Base-by-base conservation (phyloP, 2,113 vertebrate genomes). In the Globicephala melas region DNA sequence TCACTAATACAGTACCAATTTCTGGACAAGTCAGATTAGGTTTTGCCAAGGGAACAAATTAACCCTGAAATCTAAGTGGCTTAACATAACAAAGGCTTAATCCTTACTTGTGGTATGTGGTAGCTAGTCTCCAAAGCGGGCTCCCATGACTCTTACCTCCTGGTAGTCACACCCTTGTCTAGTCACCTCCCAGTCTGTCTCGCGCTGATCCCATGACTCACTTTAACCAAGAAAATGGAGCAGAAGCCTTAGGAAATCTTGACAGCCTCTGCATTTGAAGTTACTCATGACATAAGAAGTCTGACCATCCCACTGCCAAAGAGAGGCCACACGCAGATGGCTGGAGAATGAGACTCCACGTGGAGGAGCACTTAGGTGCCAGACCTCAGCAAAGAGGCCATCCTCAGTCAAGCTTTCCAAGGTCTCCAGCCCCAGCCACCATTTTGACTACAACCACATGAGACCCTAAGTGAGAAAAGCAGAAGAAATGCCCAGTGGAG, bases 11-110 rank as follows among this genome's bases (percentile, higher is more conserved):
- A 90, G 74, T 18, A 85, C 33, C 53, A 44, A 70, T 95, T 95
- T 90, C 55, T 92, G 58, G 31, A 71, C 73, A 83, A 94, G 44
- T 96, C 87, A 79, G 53, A 89, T 74, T 95, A 95, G 60, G 18
- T 97, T 96, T 96, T 92, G 18, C 74, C 91, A 87, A 93, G 33
- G 77, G 44, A 95, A 97, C 65, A 96, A 93, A 95, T 95, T 91
- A 95, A 89, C 41, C 47, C 83, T 80, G 63, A 80, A 96, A 97
- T 92, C 62, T 86, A 93, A 55, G 11, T 83, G 50, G 68, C 6
- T 95, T 91, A 97, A 33, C 68, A 47, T 44, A 71, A 92, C 63
- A 89, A 88, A 68, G 33, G 50, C 60, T 74, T 94, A 85, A 62
- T 96, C 76, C 71, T 94, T 74, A 71, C 58, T 33, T 79, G 23